These are phyloP conservation scores for Latheticus oryzae DNA, from an alignment of 2,888 invertebrate species.

Conservation along the genomic window DNA sequence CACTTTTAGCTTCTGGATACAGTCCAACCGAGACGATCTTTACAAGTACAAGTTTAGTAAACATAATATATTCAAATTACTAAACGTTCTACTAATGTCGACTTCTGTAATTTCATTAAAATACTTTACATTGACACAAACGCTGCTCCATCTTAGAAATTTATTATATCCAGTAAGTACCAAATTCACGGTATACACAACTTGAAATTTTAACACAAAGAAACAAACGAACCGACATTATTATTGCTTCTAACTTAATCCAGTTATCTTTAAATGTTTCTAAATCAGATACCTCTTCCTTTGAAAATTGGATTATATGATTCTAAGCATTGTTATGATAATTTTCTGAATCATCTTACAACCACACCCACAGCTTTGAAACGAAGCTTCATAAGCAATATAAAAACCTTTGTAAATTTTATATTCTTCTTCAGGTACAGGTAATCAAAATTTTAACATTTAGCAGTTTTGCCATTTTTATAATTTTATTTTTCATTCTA, in stretches of 20 bases:
- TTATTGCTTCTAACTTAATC: conserved; percentile 27
- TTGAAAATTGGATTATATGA: conserved; percentile 29
- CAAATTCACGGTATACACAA: too few relatives aligned
- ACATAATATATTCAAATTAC: conserved; percentile 46
- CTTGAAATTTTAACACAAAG: too few relatives aligned
- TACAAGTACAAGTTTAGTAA: conserved; percentile 42
- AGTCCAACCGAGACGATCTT: conserved; percentile 43
- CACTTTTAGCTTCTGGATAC: conserved; percentile 43
- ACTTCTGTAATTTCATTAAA: conserved; percentile 32
- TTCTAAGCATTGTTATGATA: conserved; percentile 35
- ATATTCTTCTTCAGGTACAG: too few relatives aligned
- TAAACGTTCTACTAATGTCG: conserved; percentile 37
- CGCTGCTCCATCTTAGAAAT: conserved; percentile 9
- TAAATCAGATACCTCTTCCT: conserved; percentile 30
- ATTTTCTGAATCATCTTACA: conserved; percentile 26
- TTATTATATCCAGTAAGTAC: conserved; percentile 10
- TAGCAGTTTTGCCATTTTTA: too few relatives aligned
- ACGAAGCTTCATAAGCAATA: too few relatives aligned
- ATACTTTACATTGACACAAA: conserved; percentile 8
- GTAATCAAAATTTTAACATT: too few relatives aligned
- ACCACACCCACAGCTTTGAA: conserved; percentile 24
- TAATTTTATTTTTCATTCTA: too few relatives aligned
- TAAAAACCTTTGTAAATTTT: too few relatives aligned
- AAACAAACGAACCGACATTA: conserved; percentile 15
- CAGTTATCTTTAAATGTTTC: conserved; percentile 31